Evolutionary conservation across 1,140 invertebrate genomes (phyloP).

Genomic region (Oncopodura yosiiana): DNA sequence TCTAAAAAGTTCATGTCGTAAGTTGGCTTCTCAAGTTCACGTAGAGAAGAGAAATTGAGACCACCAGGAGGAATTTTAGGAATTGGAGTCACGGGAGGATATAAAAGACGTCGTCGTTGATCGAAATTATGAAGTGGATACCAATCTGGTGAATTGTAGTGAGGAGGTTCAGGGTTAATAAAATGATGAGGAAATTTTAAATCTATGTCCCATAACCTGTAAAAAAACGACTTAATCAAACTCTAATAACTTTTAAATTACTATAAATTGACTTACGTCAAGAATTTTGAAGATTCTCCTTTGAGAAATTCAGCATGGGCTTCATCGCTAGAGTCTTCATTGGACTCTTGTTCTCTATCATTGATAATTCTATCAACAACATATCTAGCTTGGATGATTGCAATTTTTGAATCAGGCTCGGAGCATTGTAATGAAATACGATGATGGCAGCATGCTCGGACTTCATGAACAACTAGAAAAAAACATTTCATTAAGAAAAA

Average conservation of each 20-base stretch:
- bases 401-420: slow-evolving; percentile 25
- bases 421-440: slow-evolving; percentile 25
- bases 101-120: slow-evolving; percentile 6
- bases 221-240: background rate
- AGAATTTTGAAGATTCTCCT: background rate
- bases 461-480: slow-evolving; percentile 28
- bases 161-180: background rate
- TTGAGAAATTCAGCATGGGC: background rate
- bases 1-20: slow-evolving; percentile 26
- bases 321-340: background rate
- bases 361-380: slow-evolving; percentile 13
- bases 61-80: slow-evolving; percentile 10
- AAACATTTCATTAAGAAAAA: too few species aligned
- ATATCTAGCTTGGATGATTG: slow-evolving; percentile 32
- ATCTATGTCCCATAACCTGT: slow-evolving; percentile 30
- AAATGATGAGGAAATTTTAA: slow-evolving; percentile 30
- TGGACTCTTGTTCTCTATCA: background rate
- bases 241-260: background rate
- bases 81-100: slow-evolving; percentile 11
- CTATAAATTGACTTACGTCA: background rate
- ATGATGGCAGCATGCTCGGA: slow-evolving; percentile 32
- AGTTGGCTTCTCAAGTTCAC: slow-evolving; percentile 26
- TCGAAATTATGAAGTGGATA: slow-evolving; percentile 4
- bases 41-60: slow-evolving; percentile 22
- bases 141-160: slow-evolving; percentile 28